phyloP scores from a whole-genome alignment of 2,113 vertebrate species.

The Cavia porcellus region DNA sequence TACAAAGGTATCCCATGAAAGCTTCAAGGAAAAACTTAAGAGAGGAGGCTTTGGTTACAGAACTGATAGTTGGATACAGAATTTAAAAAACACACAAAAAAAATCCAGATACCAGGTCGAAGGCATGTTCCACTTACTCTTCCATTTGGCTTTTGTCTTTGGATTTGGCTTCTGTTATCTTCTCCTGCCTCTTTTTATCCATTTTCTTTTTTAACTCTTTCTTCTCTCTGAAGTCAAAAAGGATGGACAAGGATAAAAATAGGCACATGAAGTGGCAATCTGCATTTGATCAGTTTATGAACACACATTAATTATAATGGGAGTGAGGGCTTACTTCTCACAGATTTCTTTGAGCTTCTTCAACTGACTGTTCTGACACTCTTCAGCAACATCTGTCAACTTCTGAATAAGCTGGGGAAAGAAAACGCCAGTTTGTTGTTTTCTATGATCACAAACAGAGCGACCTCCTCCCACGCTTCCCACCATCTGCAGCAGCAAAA shows the following conservation, averaged over 20 bases:
- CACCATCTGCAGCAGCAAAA: not conserved
- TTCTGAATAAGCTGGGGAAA: slow-evolving; percentile 95
- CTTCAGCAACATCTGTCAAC: slow-evolving; percentile 94
- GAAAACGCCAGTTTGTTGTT: slow-evolving; percentile 48
- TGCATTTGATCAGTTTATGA: not conserved
- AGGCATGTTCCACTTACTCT: slow-evolving; percentile 91
- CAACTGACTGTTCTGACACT: slow-evolving; percentile 95
- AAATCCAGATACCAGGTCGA: not conserved
- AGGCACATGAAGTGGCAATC: not conserved
- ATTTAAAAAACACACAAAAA: not conserved
- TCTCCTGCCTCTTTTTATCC: slow-evolving; percentile 98
- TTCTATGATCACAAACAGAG: not conserved
- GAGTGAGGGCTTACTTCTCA: slow-evolving; percentile 93
- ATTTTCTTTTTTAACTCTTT: slow-evolving; percentile 99
- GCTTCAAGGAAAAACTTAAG: not conserved
- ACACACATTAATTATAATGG: not conserved
- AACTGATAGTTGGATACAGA: not conserved
- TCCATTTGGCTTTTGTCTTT: slow-evolving; percentile 98
- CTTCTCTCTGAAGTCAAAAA: slow-evolving; percentile 92
- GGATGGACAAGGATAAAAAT: slow-evolving; percentile 38
- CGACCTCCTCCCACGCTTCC: too few relatives aligned
- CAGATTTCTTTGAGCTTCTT: slow-evolving; percentile 97
- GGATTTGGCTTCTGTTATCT: slow-evolving; percentile 96
- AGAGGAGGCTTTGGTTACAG: not conserved
- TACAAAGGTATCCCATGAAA: not conserved